phyloP scores from a whole-genome alignment of 2,888 invertebrate species.

The Phortica magna region DNA sequence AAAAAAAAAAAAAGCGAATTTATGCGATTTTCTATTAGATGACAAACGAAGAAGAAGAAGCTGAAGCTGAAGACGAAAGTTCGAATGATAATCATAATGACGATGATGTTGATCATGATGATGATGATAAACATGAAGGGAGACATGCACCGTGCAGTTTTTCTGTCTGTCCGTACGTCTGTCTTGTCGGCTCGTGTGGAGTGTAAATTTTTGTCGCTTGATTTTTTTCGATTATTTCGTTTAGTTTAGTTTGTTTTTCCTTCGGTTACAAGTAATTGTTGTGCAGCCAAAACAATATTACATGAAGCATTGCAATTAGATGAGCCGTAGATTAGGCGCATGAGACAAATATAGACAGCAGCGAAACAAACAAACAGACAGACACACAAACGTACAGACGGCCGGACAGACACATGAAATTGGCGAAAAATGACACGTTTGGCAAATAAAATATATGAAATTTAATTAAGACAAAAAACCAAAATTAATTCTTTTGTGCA shows the following conservation, averaged over 20 bases:
- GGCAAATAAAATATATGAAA: not conserved
- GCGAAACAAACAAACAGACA: not conserved
- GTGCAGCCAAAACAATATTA: conserved; percentile 45
- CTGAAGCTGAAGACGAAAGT: no score
- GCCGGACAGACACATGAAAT: not conserved
- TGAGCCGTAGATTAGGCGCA: conserved; percentile 58
- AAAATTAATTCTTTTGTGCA: not conserved
- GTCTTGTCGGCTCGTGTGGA: conserved; percentile 38
- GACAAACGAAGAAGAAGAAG: no score
- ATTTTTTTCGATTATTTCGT: conserved; percentile 11
- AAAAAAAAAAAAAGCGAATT: no score
- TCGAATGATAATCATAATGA: conserved; percentile 9
- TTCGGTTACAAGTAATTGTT: conserved; percentile 24
- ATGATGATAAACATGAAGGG: not conserved
- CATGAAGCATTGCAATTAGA: conserved; percentile 73
- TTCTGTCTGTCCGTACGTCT: conserved; percentile 30
- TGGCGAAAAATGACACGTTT: not conserved
- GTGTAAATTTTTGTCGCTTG: conserved; percentile 24
- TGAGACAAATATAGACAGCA: not conserved
- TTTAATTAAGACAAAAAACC: not conserved
- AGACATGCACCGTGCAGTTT: not conserved
- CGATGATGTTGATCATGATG: not conserved
- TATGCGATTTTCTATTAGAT: no score
- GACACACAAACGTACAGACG: not conserved
- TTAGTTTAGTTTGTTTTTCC: conserved; percentile 40